Evolutionary conservation across 1,140 invertebrate genomes (phyloP), one percentile per base, ranked within the genome.

Genomic region (Diabrotica undecimpunctata): DNA sequence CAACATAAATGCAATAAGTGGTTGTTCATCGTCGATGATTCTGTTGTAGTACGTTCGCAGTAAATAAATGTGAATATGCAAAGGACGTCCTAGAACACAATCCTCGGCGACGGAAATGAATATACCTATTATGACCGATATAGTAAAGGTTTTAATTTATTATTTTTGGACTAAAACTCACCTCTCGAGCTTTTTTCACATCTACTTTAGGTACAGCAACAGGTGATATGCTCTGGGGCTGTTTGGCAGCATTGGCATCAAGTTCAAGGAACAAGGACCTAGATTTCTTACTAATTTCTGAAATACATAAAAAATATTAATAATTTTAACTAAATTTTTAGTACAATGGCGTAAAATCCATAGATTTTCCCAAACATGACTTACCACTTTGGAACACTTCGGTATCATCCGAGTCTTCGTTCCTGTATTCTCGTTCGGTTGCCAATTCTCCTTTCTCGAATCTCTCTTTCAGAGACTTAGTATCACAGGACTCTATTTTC

Each of bases 241-340:
- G 73, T 74, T 83, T 83, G 9, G 72, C 74, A 12, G 79, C 75
- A 75, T 85, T 82, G 5, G 92, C 91, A 75, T 96, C 93, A 66
- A 96, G 78, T 80, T 95, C 88, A 79, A 93, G 80, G 77, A 95
- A 96, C 54, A 95, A 83, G 41, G 87, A 91, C 13, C 93, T 85
- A 0, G 93, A 94, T 75, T 93, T 90, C 78, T 92, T 92, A 63
- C 91, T 91, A 61, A 94, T 92, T 71, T 88, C 93, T 93, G 75
- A 5, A 71, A 64, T 67, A 67, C 69, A 66, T 63, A 58, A 51
- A 25, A 25, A 25, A 25, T 25, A 53, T 36, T 12, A 10, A 11
- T 35, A 52, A 57, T 60, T 7, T 35, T 59, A 25, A 25, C 25
- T 25, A 25, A 25, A 2, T 1, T 25, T 25, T 25, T 25, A 4